Evolutionary conservation across 2,113 vertebrate species (phyloP).

Genomic region (Alaudala cheleensis): DNA sequence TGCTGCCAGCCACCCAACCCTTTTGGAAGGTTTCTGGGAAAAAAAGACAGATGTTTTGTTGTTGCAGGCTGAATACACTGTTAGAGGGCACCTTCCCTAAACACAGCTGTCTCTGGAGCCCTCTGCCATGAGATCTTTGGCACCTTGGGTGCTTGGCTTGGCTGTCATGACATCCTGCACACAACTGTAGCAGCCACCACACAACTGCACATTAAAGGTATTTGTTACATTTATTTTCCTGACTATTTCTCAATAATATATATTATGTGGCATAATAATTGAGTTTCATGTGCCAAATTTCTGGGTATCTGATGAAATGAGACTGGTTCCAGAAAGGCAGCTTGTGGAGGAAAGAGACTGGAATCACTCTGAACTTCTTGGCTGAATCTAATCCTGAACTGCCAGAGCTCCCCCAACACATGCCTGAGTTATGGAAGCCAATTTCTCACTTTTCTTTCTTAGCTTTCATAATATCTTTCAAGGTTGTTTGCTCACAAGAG

Average conservation of each 20-base stretch:
- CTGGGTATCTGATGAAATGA: background rate
- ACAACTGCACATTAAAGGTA: accelerated
- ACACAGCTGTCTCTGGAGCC: background rate
- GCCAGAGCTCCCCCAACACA: background rate
- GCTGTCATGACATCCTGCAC: background rate
- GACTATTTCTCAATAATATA: background rate
- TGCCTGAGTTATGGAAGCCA: background rate
- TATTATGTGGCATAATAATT: background rate
- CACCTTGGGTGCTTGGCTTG: background rate
- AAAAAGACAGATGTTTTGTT: background rate
- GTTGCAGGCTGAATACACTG: background rate
- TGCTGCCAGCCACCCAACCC: accelerated
- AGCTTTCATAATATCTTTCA: background rate
- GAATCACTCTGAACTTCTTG: background rate
- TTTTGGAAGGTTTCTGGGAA: background rate
- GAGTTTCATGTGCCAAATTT: background rate
- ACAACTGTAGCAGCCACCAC: background rate
- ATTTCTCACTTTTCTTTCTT: background rate
- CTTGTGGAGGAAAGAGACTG: background rate
- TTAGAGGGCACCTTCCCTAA: background rate
- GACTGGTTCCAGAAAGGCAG: background rate
- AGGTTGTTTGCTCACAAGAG: background rate
- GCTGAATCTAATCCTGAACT: background rate
- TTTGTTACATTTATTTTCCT: background rate
- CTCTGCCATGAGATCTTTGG: background rate